Conservation (phyloP, 2,113 vertebrate genomes). For the Ahaetulla prasina region DNA sequence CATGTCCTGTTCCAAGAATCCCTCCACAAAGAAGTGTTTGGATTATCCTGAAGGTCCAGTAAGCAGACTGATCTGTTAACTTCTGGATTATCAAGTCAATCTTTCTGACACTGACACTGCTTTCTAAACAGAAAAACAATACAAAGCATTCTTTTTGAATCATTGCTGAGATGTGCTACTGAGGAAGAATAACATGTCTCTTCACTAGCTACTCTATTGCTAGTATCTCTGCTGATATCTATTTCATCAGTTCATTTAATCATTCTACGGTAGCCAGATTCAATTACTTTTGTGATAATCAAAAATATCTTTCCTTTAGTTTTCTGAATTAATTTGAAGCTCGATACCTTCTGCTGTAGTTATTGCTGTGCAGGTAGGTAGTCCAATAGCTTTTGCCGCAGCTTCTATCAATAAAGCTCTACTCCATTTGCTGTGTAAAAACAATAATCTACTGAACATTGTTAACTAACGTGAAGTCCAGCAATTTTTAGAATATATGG, state of each 20-base stretch:
- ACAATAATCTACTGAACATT: too few relatives aligned
- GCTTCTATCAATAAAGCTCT: background rate
- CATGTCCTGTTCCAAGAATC: conserved; percentile 52
- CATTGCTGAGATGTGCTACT: conserved; percentile 26
- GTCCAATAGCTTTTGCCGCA: background rate
- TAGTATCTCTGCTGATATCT: background rate
- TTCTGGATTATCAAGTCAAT: conserved; percentile 46
- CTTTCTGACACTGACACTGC: conserved; percentile 51
- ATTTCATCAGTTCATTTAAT: conserved; percentile 18
- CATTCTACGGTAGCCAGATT: conserved; percentile 2
- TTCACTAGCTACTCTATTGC: background rate
- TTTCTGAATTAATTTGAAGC: background rate
- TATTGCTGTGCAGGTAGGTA: background rate
- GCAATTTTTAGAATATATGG: background rate
- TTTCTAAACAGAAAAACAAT: conserved; percentile 44
- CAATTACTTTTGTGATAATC: background rate
- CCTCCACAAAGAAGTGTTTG: conserved; percentile 52
- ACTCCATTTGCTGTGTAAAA: background rate
- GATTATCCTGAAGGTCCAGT: conserved; percentile 41
- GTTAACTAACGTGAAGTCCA: background rate
- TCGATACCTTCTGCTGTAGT: background rate
- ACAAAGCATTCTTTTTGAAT: conserved; percentile 24
- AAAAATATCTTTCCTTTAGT: background rate
- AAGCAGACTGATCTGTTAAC: conserved; percentile 33
- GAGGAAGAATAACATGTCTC: background rate